Evolutionary conservation across 2,888 invertebrate species (phyloP).

Genomic region (Orgyia antiqua): DNA sequence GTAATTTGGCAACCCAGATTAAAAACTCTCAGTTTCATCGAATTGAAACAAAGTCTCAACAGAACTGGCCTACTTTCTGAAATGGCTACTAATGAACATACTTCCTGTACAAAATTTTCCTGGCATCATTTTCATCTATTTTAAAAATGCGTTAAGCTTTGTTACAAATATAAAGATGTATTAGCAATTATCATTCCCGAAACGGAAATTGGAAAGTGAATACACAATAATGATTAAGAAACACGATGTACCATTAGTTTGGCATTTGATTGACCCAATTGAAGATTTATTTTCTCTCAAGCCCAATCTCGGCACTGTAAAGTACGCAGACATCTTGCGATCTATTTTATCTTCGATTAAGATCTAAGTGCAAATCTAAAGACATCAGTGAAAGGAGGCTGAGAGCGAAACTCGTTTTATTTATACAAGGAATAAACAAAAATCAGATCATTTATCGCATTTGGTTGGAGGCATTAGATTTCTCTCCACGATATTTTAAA

Average conservation of each 20-base stretch:
- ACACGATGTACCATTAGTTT: conserved; percentile 46
- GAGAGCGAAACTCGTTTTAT: conserved; percentile 63
- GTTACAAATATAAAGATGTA: conserved; percentile 2
- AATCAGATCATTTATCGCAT: conserved; percentile 64
- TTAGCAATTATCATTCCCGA: conserved; percentile 15
- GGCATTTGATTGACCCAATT: conserved; percentile 75
- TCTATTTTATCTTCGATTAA: conserved; percentile 70
- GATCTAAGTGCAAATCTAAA: conserved; percentile 65
- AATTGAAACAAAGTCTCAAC: too few species aligned
- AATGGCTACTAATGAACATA: too few species aligned
- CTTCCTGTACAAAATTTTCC: conserved; percentile 2
- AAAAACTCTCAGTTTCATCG: too few species aligned
- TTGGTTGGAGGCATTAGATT: conserved; percentile 47
- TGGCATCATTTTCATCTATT: conserved; percentile 11
- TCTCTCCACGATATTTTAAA: conserved; percentile 49
- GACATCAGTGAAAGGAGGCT: conserved; percentile 72
- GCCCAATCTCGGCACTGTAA: conserved; percentile 51
- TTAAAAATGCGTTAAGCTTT: conserved; percentile 6
- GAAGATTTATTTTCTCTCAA: conserved; percentile 72
- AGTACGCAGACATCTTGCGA: conserved; percentile 63
- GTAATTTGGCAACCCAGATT: too few species aligned
- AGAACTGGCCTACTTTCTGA: too few species aligned
- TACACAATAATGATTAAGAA: conserved; percentile 28
- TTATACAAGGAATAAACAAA: conserved; percentile 69
- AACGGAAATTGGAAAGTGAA: conserved; percentile 31